phyloP scores from a whole-genome alignment of 2,888 invertebrate genomes.

The Caenorhabditis macrosperma region DNA sequence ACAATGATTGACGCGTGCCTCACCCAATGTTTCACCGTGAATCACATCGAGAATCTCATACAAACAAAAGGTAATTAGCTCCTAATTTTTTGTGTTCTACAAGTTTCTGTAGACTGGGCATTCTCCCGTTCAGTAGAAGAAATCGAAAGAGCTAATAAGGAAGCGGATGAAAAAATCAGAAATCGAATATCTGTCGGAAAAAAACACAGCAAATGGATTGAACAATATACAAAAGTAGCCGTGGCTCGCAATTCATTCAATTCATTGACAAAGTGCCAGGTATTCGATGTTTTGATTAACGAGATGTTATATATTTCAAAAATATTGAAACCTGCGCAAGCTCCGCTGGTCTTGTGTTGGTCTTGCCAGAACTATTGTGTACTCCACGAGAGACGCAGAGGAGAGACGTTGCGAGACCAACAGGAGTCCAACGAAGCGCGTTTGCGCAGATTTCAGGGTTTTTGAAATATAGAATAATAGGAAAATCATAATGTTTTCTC shows the following conservation, averaged over 20 bases:
- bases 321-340: not conserved
- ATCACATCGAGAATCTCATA: not conserved
- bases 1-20: no score
- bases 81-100: no score
- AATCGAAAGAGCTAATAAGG: conserved; percentile 46
- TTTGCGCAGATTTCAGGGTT: no score
- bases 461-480: no score
- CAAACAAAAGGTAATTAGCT: not conserved
- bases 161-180: conserved; percentile 39
- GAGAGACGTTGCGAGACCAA: no score
- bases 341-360: not conserved
- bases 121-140: conserved; percentile 55
- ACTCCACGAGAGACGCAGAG: no score
- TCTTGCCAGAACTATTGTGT: no score
- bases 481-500: no score
- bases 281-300: not conserved
- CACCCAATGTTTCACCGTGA: no score
- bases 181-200: conserved; percentile 17
- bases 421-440: no score
- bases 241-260: conserved; percentile 18
- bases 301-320: not conserved
- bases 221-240: conserved; percentile 40
- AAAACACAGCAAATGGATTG: conserved; percentile 33
- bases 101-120: conserved; percentile 67
- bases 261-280: conserved; percentile 45